These are phyloP conservation scores for Morpho deidamia DNA, from an alignment of 2,888 invertebrate genomes.

Conservation along the genomic window DNA sequence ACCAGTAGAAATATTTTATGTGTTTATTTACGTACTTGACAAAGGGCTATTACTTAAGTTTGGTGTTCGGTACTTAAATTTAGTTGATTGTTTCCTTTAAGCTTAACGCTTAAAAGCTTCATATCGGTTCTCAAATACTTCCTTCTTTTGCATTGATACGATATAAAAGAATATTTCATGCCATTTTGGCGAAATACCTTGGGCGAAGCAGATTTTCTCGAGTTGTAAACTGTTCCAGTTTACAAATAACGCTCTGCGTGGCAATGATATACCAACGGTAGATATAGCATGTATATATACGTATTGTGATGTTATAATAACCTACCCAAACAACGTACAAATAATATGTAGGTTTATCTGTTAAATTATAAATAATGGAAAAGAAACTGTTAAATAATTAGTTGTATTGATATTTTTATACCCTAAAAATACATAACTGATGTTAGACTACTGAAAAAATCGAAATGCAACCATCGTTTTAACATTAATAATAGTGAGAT, in stretches of 20 bases:
- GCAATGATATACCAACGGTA: slow-evolving; percentile 38
- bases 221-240: not conserved
- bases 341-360: slow-evolving; percentile 60
- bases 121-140: not conserved
- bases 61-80: slow-evolving; percentile 13
- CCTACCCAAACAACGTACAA: slow-evolving; percentile 70
- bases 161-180: slow-evolving; percentile 1
- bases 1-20: not conserved
- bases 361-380: slow-evolving; percentile 47
- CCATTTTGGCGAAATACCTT: not conserved
- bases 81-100: slow-evolving; percentile 5
- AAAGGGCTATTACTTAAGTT: slow-evolving; percentile 12
- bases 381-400: slow-evolving; percentile 45
- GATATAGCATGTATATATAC: slow-evolving; percentile 43
- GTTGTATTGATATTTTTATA: slow-evolving; percentile 68
- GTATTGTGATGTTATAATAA: slow-evolving; percentile 57
- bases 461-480: slow-evolving; percentile 33
- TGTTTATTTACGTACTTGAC: not conserved
- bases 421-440: slow-evolving; percentile 57
- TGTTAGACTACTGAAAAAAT: slow-evolving; percentile 57
- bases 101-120: not conserved
- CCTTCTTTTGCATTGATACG: not conserved
- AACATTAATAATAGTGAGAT: slow-evolving; percentile 49
- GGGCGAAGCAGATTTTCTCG: not conserved
- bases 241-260: slow-evolving; percentile 11